Evolutionary conservation across 2,888 invertebrate species (phyloP), one percentile per base, ranked within the genome.

Genomic region (Pimpla rufipes): DNA sequence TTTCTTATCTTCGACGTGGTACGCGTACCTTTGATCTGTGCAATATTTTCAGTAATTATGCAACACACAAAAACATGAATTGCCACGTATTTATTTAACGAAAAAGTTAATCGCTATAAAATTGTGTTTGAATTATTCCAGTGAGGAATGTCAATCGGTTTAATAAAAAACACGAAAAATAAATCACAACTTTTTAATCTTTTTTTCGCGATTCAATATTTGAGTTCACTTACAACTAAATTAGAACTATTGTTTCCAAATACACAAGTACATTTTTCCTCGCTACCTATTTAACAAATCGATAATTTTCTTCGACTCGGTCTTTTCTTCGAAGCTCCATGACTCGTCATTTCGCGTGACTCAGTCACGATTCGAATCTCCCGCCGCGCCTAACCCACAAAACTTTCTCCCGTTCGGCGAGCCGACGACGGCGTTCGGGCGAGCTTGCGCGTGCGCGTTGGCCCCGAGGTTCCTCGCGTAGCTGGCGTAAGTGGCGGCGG

Each of bases 361-460:
- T 42, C 11, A 3, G 18, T 0, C 18, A 6, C 11, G 29, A 50
- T 67, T 67, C 50, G n/a, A 67, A 67, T 50, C 16, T 67, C 35
- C 67, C 67, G 67, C 67, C 3, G 10, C n/a, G 3, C 0, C 18
- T 50, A 23, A 16, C 29, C 67, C 29, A 21, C 37, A 40, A 70
- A 70, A 52, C 40, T 70, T 70, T 55, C 40, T 55, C 55, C 55
- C n/a, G 40, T 55, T 70, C n/a, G 55, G 7, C 66, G 23, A 13
- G 16, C 8, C 40, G 52, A 55, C n/a, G 55, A 40, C 55, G 6
- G 52, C 40, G 55, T 40, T 52, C 21, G 40, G 50, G 70, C 21
- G 70, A 55, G 70, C 16, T 55, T n/a, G 55, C 70, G 70, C 70
- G 40, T 40, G 70, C 70, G 52, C 70, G 8, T 57, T 57, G 6